These are phyloP conservation scores for Aulostomus chinensis DNA, from an alignment of 2,797 vertebrate genomes.

Conservation along the genomic window DNA sequence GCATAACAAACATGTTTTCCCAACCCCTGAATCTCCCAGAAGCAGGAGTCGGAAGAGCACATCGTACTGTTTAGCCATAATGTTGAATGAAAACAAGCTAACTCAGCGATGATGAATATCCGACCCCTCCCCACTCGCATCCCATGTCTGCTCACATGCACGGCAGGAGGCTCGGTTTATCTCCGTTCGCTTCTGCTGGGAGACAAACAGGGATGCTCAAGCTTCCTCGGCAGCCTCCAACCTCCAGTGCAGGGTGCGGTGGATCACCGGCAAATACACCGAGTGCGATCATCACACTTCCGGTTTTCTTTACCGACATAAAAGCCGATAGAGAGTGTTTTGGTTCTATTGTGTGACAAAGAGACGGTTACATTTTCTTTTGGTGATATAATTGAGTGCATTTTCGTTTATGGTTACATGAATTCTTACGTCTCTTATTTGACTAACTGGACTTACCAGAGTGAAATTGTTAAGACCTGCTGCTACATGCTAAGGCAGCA, in stretches of 20 bases:
- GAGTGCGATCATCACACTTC: background rate
- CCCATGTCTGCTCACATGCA: conserved; percentile 66
- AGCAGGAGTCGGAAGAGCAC: conserved; percentile 96
- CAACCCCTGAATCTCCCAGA: conserved; percentile 96
- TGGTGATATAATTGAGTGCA: background rate
- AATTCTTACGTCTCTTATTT: background rate
- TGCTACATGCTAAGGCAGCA: too few relatives aligned
- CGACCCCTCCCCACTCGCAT: conserved; percentile 36
- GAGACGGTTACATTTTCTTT: background rate
- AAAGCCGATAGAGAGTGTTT: background rate
- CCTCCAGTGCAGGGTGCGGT: conserved; percentile 70
- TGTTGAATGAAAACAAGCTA: conserved; percentile 53
- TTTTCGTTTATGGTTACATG: too few relatives aligned
- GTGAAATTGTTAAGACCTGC: too few relatives aligned
- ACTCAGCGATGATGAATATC: conserved; percentile 59
- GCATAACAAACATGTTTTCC: conserved; percentile 97
- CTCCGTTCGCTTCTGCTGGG: conserved; percentile 29
- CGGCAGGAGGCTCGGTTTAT: conserved; percentile 21
- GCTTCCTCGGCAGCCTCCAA: conserved; percentile 48
- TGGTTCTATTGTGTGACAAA: background rate
- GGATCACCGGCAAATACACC: conserved; percentile 37
- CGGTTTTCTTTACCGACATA: conserved; percentile 32
- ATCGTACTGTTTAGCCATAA: conserved; percentile 98
- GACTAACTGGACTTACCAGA: background rate
- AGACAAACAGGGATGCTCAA: conserved; percentile 59